Base-by-base conservation (phyloP, 2,113 vertebrate genomes). In the Corvus hawaiiensis region DNA sequence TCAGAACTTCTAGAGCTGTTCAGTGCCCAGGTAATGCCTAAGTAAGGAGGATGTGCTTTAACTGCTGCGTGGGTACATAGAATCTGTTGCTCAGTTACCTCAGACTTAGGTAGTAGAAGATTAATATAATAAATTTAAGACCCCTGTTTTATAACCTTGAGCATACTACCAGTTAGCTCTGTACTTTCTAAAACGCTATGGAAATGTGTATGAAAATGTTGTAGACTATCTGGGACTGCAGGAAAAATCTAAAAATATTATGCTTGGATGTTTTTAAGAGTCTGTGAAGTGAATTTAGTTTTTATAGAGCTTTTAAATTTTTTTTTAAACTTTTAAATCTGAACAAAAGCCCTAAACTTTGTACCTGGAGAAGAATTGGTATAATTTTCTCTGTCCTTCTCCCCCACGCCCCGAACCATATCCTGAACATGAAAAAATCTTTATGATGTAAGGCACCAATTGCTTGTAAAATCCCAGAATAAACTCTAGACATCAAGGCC, bases 401-500 rank as follows among this genome's bases (percentile, higher is more conserved):
- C 2, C 11, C 6, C 2, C 20, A 52, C 6, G 4, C 14, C 8
- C 2, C 3, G 55, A 14, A 46, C 19, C 24, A 46, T 75, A 62
- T 76, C 28, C n/a, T 85, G 28, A 85, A 73, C 7, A 10, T 43
- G 46, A 44, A 82, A 84, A 59, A 15, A 46, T 7, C 44, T 84
- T 48, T 7, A 22, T 84, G 20, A 59, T 72, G 6, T 87, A 87
- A 84, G 61, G 85, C 55, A 67, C 48, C 68, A 43, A 37, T 68
- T 92, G 22, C 74, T 79, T 82, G 23, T 93, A 93, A 89, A 89
- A 87, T 24, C 52, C 43, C 54, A 46, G 74, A 91, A 56, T 84
- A 84, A 87, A 63, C 56, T 91, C 22, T 78, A 73, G 77, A 64
- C 37, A 49, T 79, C n/a, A 61, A 82, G 56, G 52, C 32, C 64